Conservation (phyloP, 2,888 invertebrate species). For the Leucoma salicis region DNA sequence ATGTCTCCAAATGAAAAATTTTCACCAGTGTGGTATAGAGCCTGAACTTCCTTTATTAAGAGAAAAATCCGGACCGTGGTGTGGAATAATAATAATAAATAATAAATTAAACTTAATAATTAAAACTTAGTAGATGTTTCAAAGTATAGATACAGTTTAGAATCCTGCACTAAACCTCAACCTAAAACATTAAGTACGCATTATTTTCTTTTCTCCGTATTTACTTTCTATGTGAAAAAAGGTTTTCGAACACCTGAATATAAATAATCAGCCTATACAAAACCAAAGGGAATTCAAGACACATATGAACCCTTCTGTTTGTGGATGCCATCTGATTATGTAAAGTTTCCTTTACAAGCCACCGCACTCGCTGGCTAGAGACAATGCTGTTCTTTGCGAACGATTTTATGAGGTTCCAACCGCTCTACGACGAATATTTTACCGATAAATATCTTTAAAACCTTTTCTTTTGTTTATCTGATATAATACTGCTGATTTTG, state of each 20-base stretch:
- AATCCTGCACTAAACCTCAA: too few species aligned
- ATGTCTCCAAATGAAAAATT: too few species aligned
- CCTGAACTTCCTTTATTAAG: too few species aligned
- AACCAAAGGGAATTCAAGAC: conserved; percentile 1
- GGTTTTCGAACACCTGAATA: conserved; percentile 12
- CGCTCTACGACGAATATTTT: conserved; percentile 62
- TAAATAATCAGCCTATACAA: conserved; percentile 2
- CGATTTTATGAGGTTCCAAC: conserved; percentile 60
- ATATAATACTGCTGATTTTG: conserved; percentile 74
- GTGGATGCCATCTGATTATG: conserved; percentile 39
- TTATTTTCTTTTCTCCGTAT: too few species aligned
- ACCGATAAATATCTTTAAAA: conserved; percentile 74
- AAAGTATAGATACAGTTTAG: too few species aligned
- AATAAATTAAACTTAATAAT: too few species aligned
- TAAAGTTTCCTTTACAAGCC: conserved; percentile 25
- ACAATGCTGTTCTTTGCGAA: conserved; percentile 31
- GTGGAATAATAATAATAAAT: too few species aligned
- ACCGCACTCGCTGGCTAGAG: conserved; percentile 5
- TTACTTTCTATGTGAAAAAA: too few species aligned
- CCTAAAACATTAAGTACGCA: too few species aligned
- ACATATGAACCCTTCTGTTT: conserved; percentile 13
- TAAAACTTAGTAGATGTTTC: too few species aligned
- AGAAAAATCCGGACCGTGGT: too few species aligned
- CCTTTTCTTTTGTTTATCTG: conserved; percentile 71
- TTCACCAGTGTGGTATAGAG: too few species aligned